Conservation (phyloP, 92 coral and sea anemone species). For the Parazoanthus atlanticus region DNA sequence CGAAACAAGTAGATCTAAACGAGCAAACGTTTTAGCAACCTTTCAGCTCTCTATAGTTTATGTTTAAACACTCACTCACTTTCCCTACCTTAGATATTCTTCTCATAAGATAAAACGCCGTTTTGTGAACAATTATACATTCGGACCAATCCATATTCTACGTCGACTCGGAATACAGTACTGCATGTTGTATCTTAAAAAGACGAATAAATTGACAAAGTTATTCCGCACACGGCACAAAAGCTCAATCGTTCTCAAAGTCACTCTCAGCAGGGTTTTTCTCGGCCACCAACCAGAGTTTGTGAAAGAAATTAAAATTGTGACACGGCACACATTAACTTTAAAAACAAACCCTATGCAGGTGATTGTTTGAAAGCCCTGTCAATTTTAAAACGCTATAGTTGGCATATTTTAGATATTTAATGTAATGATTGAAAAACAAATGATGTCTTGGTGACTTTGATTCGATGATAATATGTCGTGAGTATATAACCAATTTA, state of each 20-base stretch:
- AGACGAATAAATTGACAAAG: background rate
- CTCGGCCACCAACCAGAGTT: background rate
- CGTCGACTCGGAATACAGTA: background rate
- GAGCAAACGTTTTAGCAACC: too few relatives aligned
- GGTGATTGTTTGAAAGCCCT: too few relatives aligned
- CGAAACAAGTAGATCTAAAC: too few relatives aligned
- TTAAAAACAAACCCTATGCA: background rate
- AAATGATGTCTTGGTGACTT: too few relatives aligned
- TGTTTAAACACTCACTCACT: too few relatives aligned
- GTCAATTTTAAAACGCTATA: background rate
- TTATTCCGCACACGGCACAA: background rate
- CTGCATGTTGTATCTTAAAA: too few relatives aligned
- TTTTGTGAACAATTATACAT: too few relatives aligned
- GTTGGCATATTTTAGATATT: background rate
- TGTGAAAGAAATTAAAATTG: background rate
- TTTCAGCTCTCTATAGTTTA: too few relatives aligned
- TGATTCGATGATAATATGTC: too few relatives aligned
- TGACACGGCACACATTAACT: background rate
- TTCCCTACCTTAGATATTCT: too few relatives aligned
- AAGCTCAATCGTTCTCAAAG: background rate
- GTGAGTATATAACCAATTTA: too few relatives aligned
- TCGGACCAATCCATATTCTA: background rate
- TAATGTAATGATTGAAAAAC: too few relatives aligned
- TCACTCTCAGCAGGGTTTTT: background rate
- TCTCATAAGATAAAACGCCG: background rate